Conservation (phyloP, 1,140 invertebrate genomes). For the Nomia melanderi region DNA sequence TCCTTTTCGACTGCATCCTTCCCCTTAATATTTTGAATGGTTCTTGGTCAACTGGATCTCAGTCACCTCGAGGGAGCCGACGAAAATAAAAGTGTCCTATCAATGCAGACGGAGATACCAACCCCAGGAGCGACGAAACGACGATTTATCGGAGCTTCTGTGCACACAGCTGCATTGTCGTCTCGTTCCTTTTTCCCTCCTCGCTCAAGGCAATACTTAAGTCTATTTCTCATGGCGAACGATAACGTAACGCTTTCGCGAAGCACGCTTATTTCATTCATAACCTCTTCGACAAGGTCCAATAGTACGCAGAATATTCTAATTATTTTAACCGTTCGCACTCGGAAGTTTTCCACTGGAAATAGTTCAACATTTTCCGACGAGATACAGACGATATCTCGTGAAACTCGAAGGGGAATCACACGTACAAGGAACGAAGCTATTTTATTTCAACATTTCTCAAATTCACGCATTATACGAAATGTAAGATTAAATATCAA, state of each 20-base stretch:
- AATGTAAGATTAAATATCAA: too few species aligned
- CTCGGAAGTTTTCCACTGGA: too few species aligned
- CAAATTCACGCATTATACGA: too few species aligned
- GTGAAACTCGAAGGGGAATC: too few species aligned
- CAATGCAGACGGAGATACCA: background rate
- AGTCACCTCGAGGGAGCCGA: background rate
- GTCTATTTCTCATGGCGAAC: background rate
- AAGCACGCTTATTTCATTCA: background rate
- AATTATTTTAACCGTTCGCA: too few species aligned
- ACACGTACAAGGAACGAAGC: too few species aligned
- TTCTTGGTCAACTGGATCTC: background rate
- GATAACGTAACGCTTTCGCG: background rate
- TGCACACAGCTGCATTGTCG: constrained; percentile 3
- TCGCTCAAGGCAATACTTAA: background rate
- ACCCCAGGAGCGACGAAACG: background rate
- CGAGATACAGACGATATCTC: too few species aligned
- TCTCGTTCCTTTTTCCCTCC: background rate
- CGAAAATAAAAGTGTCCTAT: background rate
- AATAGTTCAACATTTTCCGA: too few species aligned
- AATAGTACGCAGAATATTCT: too few species aligned
- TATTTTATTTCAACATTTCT: too few species aligned
- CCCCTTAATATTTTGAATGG: background rate
- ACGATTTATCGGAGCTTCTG: constrained; percentile 5
- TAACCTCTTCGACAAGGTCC: background rate
- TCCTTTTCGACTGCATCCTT: too few species aligned